phyloP scores from a whole-genome alignment of 2,797 vertebrate species.

The Eulemur rubriventer region DNA sequence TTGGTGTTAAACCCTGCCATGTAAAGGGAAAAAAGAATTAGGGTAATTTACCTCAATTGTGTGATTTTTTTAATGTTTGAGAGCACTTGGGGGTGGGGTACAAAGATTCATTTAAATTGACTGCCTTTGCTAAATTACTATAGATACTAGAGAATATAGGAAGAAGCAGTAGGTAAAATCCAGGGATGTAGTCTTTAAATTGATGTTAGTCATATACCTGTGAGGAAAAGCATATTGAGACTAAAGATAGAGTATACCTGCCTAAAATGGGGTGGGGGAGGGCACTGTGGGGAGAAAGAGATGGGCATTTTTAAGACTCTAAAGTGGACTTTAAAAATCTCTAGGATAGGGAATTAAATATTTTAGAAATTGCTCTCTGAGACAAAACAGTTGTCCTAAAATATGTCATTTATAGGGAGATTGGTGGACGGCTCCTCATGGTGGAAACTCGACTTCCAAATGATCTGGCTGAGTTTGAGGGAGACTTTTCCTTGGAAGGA shows the following conservation, averaged over 20 bases:
- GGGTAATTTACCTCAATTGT: neutral
- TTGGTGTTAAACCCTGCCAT: neutral
- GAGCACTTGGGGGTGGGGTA: neutral
- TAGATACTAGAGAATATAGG: neutral
- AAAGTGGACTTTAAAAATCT: neutral
- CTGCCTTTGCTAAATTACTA: slow-evolving; percentile 19
- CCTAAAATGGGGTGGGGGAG: neutral
- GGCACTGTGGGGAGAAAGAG: neutral
- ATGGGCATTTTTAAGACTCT: slow-evolving; percentile 27
- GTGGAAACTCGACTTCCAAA: slow-evolving; percentile 93
- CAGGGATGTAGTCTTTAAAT: neutral
- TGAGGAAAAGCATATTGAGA: slow-evolving; percentile 38
- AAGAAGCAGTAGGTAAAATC: slow-evolving; percentile 14
- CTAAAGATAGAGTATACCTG: neutral
- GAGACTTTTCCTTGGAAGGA: slow-evolving; percentile 95
- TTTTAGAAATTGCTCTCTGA: slow-evolving; percentile 61
- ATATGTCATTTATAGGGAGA: slow-evolving; percentile 89
- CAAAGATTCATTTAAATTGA: slow-evolving; percentile 35
- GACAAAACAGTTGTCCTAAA: slow-evolving; percentile 69
- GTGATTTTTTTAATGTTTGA: slow-evolving; percentile 5
- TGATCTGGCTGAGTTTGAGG: slow-evolving; percentile 94
- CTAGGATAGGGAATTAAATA: slow-evolving; percentile 25
- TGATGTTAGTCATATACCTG: neutral
- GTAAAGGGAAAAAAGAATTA: slow-evolving; percentile 19
- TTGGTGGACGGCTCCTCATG: slow-evolving; percentile 93